A percentile compares a stretch with the other conserved stretches of the same genome.
These are phyloP conservation scores for Drosophila gaucha DNA, from an alignment of 2,888 invertebrate genomes.

Conservation along the genomic window DNA sequence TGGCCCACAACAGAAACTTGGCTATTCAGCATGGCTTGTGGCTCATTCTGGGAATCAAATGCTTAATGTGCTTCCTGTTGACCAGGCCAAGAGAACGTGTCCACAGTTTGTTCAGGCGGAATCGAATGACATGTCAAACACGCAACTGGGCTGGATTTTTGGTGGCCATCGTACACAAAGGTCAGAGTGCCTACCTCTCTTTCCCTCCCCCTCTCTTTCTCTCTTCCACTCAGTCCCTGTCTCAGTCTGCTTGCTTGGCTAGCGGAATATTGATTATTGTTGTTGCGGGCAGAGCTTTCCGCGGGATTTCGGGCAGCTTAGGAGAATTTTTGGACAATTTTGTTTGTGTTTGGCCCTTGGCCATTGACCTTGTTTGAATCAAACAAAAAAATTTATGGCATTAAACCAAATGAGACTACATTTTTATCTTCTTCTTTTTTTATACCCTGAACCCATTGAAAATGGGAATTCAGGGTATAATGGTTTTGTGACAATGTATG, in stretches of 20 bases:
- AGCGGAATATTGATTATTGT: slow-evolving; percentile 71
- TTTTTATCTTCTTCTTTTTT: slow-evolving; percentile 28
- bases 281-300: slow-evolving; percentile 56
- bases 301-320: slow-evolving; percentile 67
- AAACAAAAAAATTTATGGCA: slow-evolving; percentile 45
- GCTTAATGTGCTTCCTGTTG: slow-evolving; percentile 77
- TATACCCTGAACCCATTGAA: too few species aligned
- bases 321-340: slow-evolving; percentile 17
- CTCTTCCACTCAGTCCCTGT: not conserved
- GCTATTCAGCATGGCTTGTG: slow-evolving; percentile 31
- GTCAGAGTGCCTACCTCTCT: slow-evolving; percentile 2
- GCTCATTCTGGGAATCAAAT: slow-evolving; percentile 33
- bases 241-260: not conserved
- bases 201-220: not conserved
- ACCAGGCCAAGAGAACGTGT: slow-evolving; percentile 49
- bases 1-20: slow-evolving; percentile 24
- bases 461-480: too few species aligned
- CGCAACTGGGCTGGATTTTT: slow-evolving; percentile 61
- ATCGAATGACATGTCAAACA: slow-evolving; percentile 74
- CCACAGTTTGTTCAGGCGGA: slow-evolving; percentile 53
- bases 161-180: slow-evolving; percentile 4
- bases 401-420: slow-evolving; percentile 55
- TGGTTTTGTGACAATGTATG: too few species aligned
- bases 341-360: slow-evolving; percentile 40
- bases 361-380: slow-evolving; percentile 57